Base-by-base conservation (phyloP, 2,888 invertebrate species). In the Erebia epiphron region DNA sequence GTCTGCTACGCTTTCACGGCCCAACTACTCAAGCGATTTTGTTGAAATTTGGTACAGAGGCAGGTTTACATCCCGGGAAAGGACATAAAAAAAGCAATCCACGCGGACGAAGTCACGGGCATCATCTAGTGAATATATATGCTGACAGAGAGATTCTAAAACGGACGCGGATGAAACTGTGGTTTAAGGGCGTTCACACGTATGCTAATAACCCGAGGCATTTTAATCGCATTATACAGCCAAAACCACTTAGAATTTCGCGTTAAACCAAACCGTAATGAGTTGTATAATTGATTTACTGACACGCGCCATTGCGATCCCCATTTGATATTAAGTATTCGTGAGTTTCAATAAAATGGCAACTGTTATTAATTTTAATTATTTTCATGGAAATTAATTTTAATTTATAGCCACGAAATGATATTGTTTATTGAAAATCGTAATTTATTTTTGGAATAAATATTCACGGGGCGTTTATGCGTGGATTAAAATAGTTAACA, bases 191-290 rank as follows among this genome's bases (percentile, higher is more conserved):
- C 41, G 16, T 54, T 62, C 16, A 60, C 68, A 74, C 69, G 71
- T 72, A 75, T 67, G 67, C 60, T 69, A 64, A 71, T 66, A 11
- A 61, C 66, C 46, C 16, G 35, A 43, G 64, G 67, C 52, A 69
- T 61, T 68, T 58, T 70, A 73, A 70, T 68, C 73, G 68, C 35
- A 67, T 70, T 69, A 70, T 41, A 64, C 16, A 7, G 62, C 21
- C 46, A 62, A 70, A 41, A 52, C 65, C 66, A 66, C 61, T 66
- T 66, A 66, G 61, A 70, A 61, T 62, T 62, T 64, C 64, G 64
- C 50, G 67, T 67, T 70, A 71, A 67, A 50, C 35, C 67, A 10
- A 65, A 43, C 11, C 21, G 16, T 67, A 67, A 67, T 67, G 64
- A 52, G 54, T 26, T 58, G 54, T 60, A 11, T 67, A 71, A 71